Percentiles rank a stretch among this genome's conserved stretches.
phyloP scores from a whole-genome alignment of 2,113 vertebrate genomes.

The Xiphias gladius region DNA sequence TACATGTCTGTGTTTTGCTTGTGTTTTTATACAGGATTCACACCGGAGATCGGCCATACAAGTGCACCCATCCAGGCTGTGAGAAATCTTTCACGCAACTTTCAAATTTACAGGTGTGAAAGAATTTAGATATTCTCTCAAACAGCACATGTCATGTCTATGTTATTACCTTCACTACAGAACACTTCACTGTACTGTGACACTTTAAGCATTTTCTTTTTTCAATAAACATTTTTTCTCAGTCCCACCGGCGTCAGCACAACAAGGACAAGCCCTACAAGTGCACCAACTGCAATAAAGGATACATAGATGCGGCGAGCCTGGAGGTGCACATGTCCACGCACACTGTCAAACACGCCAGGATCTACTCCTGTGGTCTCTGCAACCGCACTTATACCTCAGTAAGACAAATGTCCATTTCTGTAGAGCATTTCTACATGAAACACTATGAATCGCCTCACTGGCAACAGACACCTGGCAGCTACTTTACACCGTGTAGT shows the following conservation, averaged over 20 bases:
- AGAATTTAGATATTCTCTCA: slow-evolving; percentile 4
- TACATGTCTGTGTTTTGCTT: slow-evolving; percentile 52
- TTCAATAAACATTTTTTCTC: slow-evolving; percentile 32
- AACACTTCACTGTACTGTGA: slow-evolving; percentile 8
- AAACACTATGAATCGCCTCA: slow-evolving; percentile 66
- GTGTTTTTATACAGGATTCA: slow-evolving; percentile 90
- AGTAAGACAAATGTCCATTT: slow-evolving; percentile 86
- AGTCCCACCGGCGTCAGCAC: slow-evolving; percentile 99
- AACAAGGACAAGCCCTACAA: slow-evolving; percentile 99
- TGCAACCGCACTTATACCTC: slow-evolving; percentile 98
- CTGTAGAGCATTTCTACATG: slow-evolving; percentile 70
- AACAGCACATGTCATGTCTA: background rate
- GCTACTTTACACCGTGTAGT: slow-evolving; percentile 73
- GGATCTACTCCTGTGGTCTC: slow-evolving; percentile 97
- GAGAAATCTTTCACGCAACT: slow-evolving; percentile 99
- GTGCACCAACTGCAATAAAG: slow-evolving; percentile 98
- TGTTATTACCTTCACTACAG: background rate
- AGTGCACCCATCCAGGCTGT: slow-evolving; percentile 94
- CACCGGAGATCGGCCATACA: slow-evolving; percentile 97
- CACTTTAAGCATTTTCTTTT: slow-evolving; percentile 1
- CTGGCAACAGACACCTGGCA: slow-evolving; percentile 70
- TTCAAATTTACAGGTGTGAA: slow-evolving; percentile 95
- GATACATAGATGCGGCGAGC: slow-evolving; percentile 93
- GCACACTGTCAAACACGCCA: slow-evolving; percentile 97
- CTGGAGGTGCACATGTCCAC: slow-evolving; percentile 96